phyloP scores from a whole-genome alignment of 1,140 invertebrate genomes.

The Littorina saxatilis region DNA sequence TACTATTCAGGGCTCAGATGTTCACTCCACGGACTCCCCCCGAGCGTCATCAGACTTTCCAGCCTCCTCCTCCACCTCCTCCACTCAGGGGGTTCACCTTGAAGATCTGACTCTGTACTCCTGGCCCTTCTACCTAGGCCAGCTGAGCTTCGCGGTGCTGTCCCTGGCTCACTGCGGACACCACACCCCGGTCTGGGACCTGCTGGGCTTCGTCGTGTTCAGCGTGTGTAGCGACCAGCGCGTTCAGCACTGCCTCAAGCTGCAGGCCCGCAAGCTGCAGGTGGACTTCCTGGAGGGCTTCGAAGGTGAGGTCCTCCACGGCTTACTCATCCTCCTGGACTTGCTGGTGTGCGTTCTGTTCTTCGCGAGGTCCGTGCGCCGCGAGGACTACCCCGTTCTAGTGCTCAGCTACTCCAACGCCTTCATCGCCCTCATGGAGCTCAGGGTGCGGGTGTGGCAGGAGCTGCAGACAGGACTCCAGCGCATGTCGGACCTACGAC shows the following conservation, averaged over 20 bases:
- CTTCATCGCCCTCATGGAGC: slow-evolving; percentile 35
- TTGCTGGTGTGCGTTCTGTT: not conserved
- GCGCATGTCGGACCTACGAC: not conserved
- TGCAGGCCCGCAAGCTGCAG: slow-evolving; percentile 2
- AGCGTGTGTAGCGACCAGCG: not conserved
- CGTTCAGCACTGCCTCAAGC: not conserved
- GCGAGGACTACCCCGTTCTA: not conserved
- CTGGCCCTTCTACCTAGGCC: not conserved
- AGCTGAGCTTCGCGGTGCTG: not conserved
- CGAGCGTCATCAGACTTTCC: too few species aligned
- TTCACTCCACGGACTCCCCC: not conserved
- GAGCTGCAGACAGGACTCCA: not conserved
- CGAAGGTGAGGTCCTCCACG: not conserved
- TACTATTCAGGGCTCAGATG: too few species aligned
- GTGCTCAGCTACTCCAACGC: slow-evolving; percentile 28
- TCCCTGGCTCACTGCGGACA: not conserved
- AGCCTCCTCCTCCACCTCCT: not conserved
- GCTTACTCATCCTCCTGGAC: slow-evolving; percentile 24
- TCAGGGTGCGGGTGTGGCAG: slow-evolving; percentile 26
- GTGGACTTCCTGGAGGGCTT: slow-evolving; percentile 32
- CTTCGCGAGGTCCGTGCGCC: not conserved
- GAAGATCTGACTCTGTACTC: not conserved
- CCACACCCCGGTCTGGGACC: not conserved
- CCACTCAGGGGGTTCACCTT: not conserved
- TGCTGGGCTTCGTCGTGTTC: not conserved